Evolutionary conservation across 37 sponge, comb jelly and placozoan species (phyloP), one percentile per base, ranked within the genome.

Genomic region (Chondrilla cf. caribensis): DNA sequence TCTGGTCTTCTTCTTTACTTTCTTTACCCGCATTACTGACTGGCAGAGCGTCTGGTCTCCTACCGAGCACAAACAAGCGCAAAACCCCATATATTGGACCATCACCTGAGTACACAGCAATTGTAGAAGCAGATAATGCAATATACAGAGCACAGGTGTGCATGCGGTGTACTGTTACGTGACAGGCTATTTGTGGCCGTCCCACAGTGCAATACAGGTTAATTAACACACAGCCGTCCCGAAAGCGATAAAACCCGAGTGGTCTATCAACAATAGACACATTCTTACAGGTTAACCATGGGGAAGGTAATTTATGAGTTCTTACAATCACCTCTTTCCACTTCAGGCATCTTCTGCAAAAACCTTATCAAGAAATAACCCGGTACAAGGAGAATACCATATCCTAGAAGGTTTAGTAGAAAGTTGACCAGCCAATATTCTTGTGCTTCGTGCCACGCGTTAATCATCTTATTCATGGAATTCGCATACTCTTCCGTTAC

Each of bases 341-440:
- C 79, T 51, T 60, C 42, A 17, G 84, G 84, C 14, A 84, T 62
- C 32, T 82, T 81, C 83, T 92, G 88, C 77, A 91, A 78, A 29
- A 54, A 76, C 17, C 84, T 83, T 55, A 97, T 90, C 29, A 92
- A 78, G 19, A 95, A 47, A 1, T 88, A 88, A 0, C 90, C 91
- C 0, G 98, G 98, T 2, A 92, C 73, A 22, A 97, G 81, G 59
- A 97, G 82, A 28, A 90, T 78, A 0, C 78, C 87, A 84, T 94
- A 97, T 21, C 91, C 93, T 0, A 90, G 70, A 21, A 97, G 82
- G 71, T 97, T 97, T 58, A 94, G 87, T 0, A 90, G 9, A 51
- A 97, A 92, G 71, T 87, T 87, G 31, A 81, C 83, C 40, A 97
- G 70, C 93, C 98, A 94, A 80, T 93, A 72, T 7, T 89, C 89